phyloP scores from a whole-genome alignment of 2,888 invertebrate genomes.

The Notodonta ziczac region DNA sequence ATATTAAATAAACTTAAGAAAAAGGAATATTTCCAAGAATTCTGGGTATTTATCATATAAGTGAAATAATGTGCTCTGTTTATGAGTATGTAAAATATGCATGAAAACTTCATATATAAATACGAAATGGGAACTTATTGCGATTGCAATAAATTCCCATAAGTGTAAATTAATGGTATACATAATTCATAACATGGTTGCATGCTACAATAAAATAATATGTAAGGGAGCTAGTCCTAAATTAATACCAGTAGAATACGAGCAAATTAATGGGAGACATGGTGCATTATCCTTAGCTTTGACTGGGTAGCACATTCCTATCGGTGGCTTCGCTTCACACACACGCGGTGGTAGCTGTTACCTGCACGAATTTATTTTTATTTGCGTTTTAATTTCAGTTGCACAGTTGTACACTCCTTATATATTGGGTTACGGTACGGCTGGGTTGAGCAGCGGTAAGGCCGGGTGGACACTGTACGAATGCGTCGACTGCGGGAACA shows the following conservation, averaged over 20 bases:
- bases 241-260: conserved; percentile 53
- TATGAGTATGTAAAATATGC: conserved; percentile 34
- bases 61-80: conserved; percentile 16
- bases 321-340: conserved; percentile 75
- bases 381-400: conserved; percentile 83
- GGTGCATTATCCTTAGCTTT: conserved; percentile 82
- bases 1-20: conserved; percentile 26
- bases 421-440: conserved; percentile 81
- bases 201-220: conserved; percentile 58
- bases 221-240: conserved; percentile 49
- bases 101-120: conserved; percentile 29
- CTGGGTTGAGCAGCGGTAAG: conserved; percentile 75
- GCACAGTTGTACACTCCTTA: conserved; percentile 84
- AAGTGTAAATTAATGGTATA: conserved; percentile 44
- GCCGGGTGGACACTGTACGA: conserved; percentile 82
- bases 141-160: conserved; percentile 22
- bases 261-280: conserved; percentile 83
- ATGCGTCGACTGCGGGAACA: conserved; percentile 91
- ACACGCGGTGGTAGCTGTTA: conserved; percentile 67
- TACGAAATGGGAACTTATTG: conserved; percentile 16
- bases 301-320: conserved; percentile 62
- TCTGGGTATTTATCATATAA: conserved; percentile 19
- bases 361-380: conserved; percentile 80
- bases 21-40: conserved; percentile 21
- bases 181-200: conserved; percentile 47